Percentiles rank a stretch among this genome's conserved stretches.
phyloP scores from a whole-genome alignment of 2,797 vertebrate species.

The Pangasius sanitwongsei region DNA sequence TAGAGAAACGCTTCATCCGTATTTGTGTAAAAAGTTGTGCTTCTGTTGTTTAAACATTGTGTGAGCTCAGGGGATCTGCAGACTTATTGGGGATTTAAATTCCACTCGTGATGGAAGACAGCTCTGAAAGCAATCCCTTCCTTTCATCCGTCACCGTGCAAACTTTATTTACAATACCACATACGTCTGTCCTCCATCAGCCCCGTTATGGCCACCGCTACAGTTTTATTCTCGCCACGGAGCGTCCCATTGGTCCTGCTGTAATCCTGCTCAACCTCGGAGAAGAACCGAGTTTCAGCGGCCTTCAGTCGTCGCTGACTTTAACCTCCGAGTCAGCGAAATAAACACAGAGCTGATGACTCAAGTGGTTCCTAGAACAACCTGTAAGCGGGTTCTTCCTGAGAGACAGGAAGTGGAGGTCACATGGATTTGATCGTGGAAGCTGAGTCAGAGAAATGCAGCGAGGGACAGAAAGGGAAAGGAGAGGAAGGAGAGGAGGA shows the following conservation, averaged over 20 bases:
- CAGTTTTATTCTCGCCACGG: background rate
- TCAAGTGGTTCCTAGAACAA: background rate
- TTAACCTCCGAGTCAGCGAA: background rate
- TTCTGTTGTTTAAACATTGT: background rate
- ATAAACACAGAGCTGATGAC: background rate
- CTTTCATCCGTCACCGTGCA: constrained; percentile 3
- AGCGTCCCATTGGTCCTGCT: background rate
- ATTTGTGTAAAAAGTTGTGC: background rate
- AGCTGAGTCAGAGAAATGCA: constrained; percentile 41
- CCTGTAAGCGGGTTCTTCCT: constrained; percentile 22
- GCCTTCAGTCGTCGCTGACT: background rate
- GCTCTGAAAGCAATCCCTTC: constrained; percentile 10
- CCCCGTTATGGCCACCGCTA: background rate
- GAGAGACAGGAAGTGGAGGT: constrained; percentile 38
- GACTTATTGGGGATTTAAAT: background rate
- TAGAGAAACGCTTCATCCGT: background rate
- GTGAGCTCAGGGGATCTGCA: background rate
- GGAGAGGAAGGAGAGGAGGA: background rate
- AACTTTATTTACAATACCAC: background rate
- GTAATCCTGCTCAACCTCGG: background rate
- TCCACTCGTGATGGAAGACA: background rate
- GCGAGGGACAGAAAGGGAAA: background rate
- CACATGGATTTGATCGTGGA: constrained; percentile 7
- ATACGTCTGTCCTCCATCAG: constrained; percentile 18
- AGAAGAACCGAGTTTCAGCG: background rate